Percentiles rank a stretch among this genome's conserved stretches.
Conservation (phyloP, 2,888 invertebrate genomes). For the Tolmerus cingulatus region DNA sequence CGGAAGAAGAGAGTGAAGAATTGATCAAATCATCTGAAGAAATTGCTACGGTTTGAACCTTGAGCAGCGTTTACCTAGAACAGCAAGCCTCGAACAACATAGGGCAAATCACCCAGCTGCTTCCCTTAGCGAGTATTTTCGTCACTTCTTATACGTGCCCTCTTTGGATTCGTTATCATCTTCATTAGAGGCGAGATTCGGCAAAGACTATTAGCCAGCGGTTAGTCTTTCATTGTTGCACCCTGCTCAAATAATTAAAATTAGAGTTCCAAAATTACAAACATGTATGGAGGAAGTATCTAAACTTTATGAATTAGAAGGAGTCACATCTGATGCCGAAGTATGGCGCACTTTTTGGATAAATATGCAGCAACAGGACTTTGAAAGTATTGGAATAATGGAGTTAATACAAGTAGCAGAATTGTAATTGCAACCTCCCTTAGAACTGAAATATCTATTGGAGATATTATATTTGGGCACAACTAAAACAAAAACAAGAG, state of each 20-base stretch:
- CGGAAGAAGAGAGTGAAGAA: not conserved
- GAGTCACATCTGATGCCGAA: not conserved
- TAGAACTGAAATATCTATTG: too few relatives aligned
- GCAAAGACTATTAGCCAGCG: not conserved
- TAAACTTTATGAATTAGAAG: not conserved
- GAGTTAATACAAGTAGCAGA: not conserved
- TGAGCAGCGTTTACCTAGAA: not conserved
- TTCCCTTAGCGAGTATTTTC: not conserved
- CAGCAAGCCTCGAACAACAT: not conserved
- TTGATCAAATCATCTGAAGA: not conserved
- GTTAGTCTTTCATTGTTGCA: not conserved
- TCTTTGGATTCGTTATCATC: conserved; percentile 5
- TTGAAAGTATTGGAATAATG: not conserved
- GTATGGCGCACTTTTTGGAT: not conserved
- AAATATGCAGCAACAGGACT: not conserved
- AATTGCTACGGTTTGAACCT: not conserved
- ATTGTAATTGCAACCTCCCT: too few relatives aligned
- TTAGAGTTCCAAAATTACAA: not conserved
- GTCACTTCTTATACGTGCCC: not conserved
- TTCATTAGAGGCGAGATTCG: not conserved
- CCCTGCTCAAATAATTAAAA: not conserved
- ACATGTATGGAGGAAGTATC: not conserved
- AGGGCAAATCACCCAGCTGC: not conserved
- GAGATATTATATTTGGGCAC: too few relatives aligned
- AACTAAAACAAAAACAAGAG: too few relatives aligned